Evolutionary conservation across 2,888 invertebrate genomes (phyloP), one percentile per base, ranked within the genome.

Genomic region (Acrobasis suavella): DNA sequence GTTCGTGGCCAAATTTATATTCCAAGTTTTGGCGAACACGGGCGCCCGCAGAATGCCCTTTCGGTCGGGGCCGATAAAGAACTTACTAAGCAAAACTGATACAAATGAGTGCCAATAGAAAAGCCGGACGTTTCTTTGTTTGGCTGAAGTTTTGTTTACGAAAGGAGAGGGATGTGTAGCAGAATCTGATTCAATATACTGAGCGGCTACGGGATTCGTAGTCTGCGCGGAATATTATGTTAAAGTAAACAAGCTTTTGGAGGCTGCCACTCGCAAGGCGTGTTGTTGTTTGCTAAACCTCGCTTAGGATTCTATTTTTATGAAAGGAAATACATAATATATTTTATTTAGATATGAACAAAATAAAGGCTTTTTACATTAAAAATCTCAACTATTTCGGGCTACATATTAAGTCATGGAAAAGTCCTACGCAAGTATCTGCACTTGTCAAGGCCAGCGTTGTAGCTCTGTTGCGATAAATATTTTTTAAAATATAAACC

Each of bases 1-100:
- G 78, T 74, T 75, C 74, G 75, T 70, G 75, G 77, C 78, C 78
- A 82, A 87, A 89, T 88, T 87, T 89, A 87, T 88, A 86, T 84
- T 80, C 84, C 73, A 87, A 87, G 84, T 89, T 86, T 80, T 70
- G 76, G 71, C 67, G 74, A 78, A 76, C 78, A 75, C 73, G 75
- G 77, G 71, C 73, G 71, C 72, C 81, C 78, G 69, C 81, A 79
- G 78, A 77, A 74, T 76, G 74, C 77, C 75, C 72, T 73, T 67
- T 70, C 72, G 66, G 67, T 70, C 76, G 65, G 73, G 81, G 75
- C 77, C 77, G 73, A 82, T 80, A 80, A 80, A 82, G 74, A 85
- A 83, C 82, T 82, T 77, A 74, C 72, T 65, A 70, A 73, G 74
- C 76, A 77, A 77, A 81, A 83, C 78, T 81, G 80, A 83, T 81